Base-by-base conservation (phyloP, 2,888 invertebrate genomes). In the Venusia cambrica region DNA sequence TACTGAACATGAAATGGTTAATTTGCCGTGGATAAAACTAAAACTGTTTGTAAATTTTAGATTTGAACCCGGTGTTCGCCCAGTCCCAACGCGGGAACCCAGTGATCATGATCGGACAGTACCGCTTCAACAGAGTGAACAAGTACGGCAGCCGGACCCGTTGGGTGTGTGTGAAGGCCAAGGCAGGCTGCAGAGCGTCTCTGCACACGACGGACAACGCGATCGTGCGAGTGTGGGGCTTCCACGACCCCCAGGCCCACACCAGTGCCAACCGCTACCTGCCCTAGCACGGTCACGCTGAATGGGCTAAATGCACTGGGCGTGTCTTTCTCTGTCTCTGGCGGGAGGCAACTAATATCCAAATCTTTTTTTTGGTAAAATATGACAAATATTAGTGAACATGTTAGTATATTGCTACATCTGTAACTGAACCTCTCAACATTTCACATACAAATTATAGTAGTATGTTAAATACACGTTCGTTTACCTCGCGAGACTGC, bases 131-230 rank as follows among this genome's bases (percentile, higher is more conserved):
- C 50, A 73, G 85, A 7, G 85, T 85, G 15, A 85, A 85, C 44
- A 84, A 84, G 40, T 80, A 80, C 40, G 87, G 85, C 26, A 74
- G 75, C 46, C 62, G 81, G 11, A 81, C 70, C 1, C 61, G 85
- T 55, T 87, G 85, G 85, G 84, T 87, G 17, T 87, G 85, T 55
- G 85, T 87, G 6, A 87, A 85, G 46, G 84, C 84, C 0, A 85
- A 85, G 38, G 79, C 81, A 2, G 87, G 87, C 10, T 87, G 87
- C 54, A 62, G 83, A 40, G 87, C 87, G 1, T 83, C 84, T 0
- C 63, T 87, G 1, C 83, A 83, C 43, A 87, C 87, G 2, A 73
- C 76, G 75, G 81, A 87, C 48, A 85, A 85, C 41, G 83, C 83
- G 3, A 84, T 87, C 37, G 85, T 87, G 4, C 64, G 84, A 9